These are phyloP conservation scores for Bombus difficillimus DNA, from an alignment of 1,140 invertebrate genomes.

Conservation along the genomic window DNA sequence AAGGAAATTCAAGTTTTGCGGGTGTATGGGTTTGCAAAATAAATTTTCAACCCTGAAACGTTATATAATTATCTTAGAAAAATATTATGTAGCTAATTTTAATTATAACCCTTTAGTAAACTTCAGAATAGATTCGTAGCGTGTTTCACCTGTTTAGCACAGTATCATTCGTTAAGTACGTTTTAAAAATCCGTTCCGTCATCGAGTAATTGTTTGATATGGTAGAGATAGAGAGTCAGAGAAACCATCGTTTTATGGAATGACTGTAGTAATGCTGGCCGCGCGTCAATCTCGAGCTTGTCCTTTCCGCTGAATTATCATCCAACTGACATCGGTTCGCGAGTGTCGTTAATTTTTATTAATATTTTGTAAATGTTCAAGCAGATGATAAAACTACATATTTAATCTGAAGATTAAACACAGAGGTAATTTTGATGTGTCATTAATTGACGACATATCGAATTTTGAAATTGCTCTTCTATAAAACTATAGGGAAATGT, in stretches of 20 bases:
- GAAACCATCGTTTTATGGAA: not conserved
- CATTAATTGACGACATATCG: no score
- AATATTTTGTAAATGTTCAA: no score
- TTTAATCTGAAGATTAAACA: no score
- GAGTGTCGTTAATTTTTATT: not conserved
- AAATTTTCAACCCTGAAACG: no score
- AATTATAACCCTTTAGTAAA: not conserved
- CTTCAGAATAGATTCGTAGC: not conserved
- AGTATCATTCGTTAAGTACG: not conserved
- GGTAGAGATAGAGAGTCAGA: not conserved
- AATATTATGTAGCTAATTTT: no score
- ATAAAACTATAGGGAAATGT: no score
- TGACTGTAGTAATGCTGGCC: conserved; percentile 14
- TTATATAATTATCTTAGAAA: no score
- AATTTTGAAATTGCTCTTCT: no score
- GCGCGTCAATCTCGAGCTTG: conserved; percentile 17
- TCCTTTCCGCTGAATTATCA: conserved; percentile 37
- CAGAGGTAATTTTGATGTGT: no score
- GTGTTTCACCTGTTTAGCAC: not conserved
- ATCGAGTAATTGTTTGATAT: not conserved
- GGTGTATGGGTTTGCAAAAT: no score
- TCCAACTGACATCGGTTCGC: not conserved
- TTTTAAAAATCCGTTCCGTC: not conserved
- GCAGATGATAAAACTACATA: no score
- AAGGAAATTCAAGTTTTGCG: no score